These are phyloP conservation scores for Lepidurus apus DNA, from an alignment of 1,140 invertebrate species.

Conservation along the genomic window DNA sequence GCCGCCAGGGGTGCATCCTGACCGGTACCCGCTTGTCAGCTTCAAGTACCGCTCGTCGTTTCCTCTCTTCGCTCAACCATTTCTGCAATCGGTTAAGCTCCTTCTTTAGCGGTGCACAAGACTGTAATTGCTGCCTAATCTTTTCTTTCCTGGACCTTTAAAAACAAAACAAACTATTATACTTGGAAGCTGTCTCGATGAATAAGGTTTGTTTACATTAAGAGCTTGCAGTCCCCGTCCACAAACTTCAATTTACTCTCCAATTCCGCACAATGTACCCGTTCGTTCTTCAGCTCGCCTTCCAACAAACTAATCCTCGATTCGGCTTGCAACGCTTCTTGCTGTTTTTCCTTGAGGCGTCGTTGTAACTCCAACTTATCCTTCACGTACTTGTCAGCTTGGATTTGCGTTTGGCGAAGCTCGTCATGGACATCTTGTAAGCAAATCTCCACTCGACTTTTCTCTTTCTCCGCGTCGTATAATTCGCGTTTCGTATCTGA, in stretches of 20 bases:
- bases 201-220: neutral
- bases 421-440: neutral
- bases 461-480: neutral
- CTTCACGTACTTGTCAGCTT: neutral
- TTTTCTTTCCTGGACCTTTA: neutral
- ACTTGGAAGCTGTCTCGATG: neutral
- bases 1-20: constrained; percentile 31
- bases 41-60: constrained; percentile 22
- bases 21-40: constrained; percentile 20
- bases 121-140: neutral
- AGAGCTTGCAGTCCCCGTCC: neutral
- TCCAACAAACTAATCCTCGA: neutral
- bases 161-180: neutral
- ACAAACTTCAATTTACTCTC: neutral
- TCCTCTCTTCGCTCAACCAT: constrained; percentile 15
- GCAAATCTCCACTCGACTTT: neutral
- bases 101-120: neutral
- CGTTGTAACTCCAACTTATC: neutral
- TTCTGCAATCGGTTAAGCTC: constrained; percentile 23
- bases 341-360: neutral
- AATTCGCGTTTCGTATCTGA: neutral
- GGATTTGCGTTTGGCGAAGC: neutral
- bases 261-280: neutral
- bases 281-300: neutral
- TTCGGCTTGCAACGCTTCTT: neutral